A percentile compares a stretch with the other conserved stretches of the same genome.
Conservation (phyloP, 2,113 vertebrate species). For the Nothocercus nigrocapillus region DNA sequence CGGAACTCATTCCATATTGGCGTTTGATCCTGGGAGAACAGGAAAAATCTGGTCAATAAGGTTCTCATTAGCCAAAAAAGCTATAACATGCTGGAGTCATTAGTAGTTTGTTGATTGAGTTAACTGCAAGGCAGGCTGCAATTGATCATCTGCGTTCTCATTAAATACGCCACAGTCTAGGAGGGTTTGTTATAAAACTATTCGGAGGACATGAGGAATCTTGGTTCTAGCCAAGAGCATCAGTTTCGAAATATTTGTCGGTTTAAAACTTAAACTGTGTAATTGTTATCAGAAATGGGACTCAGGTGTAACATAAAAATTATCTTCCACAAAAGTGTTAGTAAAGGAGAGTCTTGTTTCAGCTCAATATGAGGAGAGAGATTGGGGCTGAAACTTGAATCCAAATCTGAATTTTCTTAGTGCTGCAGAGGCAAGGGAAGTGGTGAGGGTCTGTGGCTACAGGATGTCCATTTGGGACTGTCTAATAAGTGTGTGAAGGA, state of each 20-base stretch:
- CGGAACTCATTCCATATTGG: constrained; percentile 61
- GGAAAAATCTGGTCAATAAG: constrained; percentile 46
- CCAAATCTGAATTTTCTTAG: not conserved
- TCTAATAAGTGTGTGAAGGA: not conserved
- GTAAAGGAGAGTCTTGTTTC: accelerated
- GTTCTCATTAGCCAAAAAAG: constrained; percentile 58
- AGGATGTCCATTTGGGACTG: constrained; percentile 23
- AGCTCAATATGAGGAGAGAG: not conserved
- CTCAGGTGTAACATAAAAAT: constrained; percentile 10
- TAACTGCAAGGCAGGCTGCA: constrained; percentile 63
- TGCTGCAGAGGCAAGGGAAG: not conserved
- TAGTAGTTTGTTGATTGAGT: constrained; percentile 69
- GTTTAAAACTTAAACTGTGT: not conserved
- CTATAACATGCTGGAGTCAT: constrained; percentile 59
- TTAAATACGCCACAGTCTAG: constrained; percentile 32
- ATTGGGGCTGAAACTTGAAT: constrained; percentile 11
- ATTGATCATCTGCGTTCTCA: constrained; percentile 67
- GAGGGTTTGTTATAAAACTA: not conserved
- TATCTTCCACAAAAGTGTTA: not conserved
- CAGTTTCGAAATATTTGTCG: not conserved
- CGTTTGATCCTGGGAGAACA: constrained; percentile 53
- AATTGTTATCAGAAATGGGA: constrained; percentile 40
- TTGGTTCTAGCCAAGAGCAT: not conserved
- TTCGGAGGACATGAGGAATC: not conserved
- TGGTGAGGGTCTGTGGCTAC: not conserved